These are phyloP conservation scores for Rhyacophila brunnea DNA, from an alignment of 1,140 invertebrate genomes.

Conservation along the genomic window DNA sequence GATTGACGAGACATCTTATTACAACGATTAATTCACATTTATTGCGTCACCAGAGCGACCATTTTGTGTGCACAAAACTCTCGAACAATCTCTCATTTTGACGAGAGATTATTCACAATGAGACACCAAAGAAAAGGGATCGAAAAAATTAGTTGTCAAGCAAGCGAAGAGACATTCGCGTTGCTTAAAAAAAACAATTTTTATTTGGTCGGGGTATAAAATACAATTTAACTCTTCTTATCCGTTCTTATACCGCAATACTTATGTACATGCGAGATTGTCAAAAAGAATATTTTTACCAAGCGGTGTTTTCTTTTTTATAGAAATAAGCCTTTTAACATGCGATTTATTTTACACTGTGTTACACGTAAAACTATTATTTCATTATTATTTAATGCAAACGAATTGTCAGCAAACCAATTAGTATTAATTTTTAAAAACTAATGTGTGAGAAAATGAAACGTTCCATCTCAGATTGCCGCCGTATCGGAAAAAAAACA, in stretches of 20 bases:
- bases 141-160: too few species aligned
- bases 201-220: slow-evolving; percentile 28
- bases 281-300: slow-evolving; percentile 30
- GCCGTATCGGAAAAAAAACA: slow-evolving; percentile 5
- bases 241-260: slow-evolving; percentile 25
- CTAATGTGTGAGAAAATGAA: slow-evolving; percentile 18
- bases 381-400: slow-evolving; percentile 18
- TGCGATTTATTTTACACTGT: slow-evolving; percentile 28
- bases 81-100: too few species aligned
- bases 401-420: slow-evolving; percentile 19
- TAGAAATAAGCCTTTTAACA: slow-evolving; percentile 26
- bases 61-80: too few species aligned
- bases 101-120: too few species aligned
- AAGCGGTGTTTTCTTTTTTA: slow-evolving; percentile 30
- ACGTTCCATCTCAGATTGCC: not conserved
- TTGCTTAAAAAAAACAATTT: slow-evolving; percentile 16
- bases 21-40: too few species aligned
- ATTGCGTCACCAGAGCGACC: too few species aligned
- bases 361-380: slow-evolving; percentile 3
- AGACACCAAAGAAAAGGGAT: too few species aligned
- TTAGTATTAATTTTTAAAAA: slow-evolving; percentile 13
- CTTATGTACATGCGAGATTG: slow-evolving; percentile 34
- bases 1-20: too few species aligned
- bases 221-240: slow-evolving; percentile 26
- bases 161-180: not conserved